phyloP scores from a whole-genome alignment of 2,113 vertebrate species.

The Noctilio leporinus region DNA sequence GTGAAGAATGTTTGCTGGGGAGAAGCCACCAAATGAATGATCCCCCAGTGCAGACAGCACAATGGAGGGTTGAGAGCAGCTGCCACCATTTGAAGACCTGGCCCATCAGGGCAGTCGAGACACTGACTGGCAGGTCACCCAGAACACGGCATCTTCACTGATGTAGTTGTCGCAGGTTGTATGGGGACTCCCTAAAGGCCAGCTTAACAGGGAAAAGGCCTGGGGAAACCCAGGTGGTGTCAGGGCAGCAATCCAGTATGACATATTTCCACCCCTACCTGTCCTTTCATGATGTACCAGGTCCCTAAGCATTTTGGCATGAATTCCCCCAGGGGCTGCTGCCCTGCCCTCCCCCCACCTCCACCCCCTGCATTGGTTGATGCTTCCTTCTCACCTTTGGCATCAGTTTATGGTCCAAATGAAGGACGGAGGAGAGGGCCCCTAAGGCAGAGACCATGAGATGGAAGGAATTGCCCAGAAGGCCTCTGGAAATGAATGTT shows the following conservation, averaged over 20 bases:
- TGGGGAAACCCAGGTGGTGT: neutral
- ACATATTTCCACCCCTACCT: neutral
- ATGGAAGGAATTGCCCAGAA: neutral
- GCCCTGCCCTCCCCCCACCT: neutral
- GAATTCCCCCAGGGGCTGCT: neutral
- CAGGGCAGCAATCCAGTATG: neutral
- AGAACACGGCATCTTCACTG: neutral
- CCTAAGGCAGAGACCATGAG: neutral
- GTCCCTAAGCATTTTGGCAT: neutral
- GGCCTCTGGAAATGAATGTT: neutral
- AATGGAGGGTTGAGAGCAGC: neutral
- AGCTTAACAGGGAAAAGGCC: neutral
- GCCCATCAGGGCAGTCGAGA: neutral
- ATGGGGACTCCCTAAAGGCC: neutral
- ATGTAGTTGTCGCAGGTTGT: fast-evolving
- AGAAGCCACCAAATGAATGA: neutral
- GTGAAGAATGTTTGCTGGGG: neutral
- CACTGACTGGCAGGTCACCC: neutral
- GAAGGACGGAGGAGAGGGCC: neutral
- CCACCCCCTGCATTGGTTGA: fast-evolving
- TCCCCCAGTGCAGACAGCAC: neutral
- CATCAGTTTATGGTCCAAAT: neutral
- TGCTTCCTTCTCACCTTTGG: neutral
- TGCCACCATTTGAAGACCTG: neutral
- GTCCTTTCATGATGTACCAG: neutral